Base-by-base conservation (phyloP, 2,888 invertebrate genomes). In the Sycophila texana region DNA sequence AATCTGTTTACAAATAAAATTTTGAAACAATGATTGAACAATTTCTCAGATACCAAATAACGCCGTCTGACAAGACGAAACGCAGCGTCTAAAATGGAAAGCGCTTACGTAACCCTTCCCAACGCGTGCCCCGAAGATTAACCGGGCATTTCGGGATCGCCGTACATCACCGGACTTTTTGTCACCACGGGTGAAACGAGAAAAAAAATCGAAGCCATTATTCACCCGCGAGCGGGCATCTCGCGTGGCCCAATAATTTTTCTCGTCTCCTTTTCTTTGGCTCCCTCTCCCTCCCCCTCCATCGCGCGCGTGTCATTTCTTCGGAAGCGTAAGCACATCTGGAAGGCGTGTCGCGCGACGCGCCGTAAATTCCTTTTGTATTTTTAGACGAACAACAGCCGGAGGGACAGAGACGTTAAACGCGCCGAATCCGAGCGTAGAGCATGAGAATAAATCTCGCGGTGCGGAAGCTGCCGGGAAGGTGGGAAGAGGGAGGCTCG, bases 281-380 rank as follows among this genome's bases (percentile, higher is more conserved):
- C 39, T 39, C 39, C 39, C 30, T 4, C 30, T 30, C 30, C 30
- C 39, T 39, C 39, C 39, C 39, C 39, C 39, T 39, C 39, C 39
- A 39, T 39, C 39, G 39, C 7, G 39, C 39, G 39, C 72, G 65
- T 16, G 71, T 65, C 74, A 74, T 53, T 71, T 67, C 26, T 68
- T 51, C n/a, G 47, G 20, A 22, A 26, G 7, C 60, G 20, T 26
- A 61, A 2, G 39, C 39, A 39, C n/a, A 16, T 30, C 3, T 12
- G 72, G 67, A 74, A 68, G 74, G 71, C 77, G 80, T 79, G 81
- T 65, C 74, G 63, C 63, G 65, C 67, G 51, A 22, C 67, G 58
- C 22, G 66, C 53, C 74, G 65, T 73, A 65, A 77, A 78, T 81
- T 78, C 67, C 67, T 71, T 75, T 75, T 72, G 77, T 81, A 81